Evolutionary conservation across 2,797 vertebrate species (phyloP).

Genomic region (Pagetopsis macropterus): DNA sequence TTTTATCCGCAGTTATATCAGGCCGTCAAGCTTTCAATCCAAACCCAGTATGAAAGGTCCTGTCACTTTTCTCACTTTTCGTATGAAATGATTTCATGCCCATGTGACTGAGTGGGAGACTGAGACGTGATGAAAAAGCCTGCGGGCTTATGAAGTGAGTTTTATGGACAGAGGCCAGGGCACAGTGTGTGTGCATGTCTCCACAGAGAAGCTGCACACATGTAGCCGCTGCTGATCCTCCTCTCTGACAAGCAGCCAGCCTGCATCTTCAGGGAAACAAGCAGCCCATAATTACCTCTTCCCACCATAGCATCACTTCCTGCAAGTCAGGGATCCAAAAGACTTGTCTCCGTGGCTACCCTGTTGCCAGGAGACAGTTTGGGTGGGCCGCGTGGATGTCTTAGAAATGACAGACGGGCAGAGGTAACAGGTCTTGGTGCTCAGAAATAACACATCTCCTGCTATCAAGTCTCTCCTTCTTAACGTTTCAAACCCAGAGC

Average conservation of each 20-base stretch:
- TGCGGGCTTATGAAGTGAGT: constrained; percentile 39
- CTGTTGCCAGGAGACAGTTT: constrained; percentile 79
- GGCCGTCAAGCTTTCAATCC: constrained; percentile 52
- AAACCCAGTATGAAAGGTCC: constrained; percentile 53
- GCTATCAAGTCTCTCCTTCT: neutral
- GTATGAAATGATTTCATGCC: constrained; percentile 52
- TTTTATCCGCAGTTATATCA: constrained; percentile 63
- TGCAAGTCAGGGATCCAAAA: constrained; percentile 57
- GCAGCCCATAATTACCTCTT: constrained; percentile 72
- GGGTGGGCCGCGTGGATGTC: constrained; percentile 56
- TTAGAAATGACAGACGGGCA: constrained; percentile 55
- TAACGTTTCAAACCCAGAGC: constrained; percentile 8
- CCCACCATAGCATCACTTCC: constrained; percentile 66
- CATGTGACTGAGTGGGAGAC: constrained; percentile 62
- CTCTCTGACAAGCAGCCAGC: constrained; percentile 52
- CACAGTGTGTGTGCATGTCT: constrained; percentile 34
- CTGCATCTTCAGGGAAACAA: constrained; percentile 60
- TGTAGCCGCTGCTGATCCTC: constrained; percentile 38
- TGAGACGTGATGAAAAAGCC: constrained; percentile 31
- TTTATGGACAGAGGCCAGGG: constrained; percentile 38
- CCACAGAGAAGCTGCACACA: constrained; percentile 32
- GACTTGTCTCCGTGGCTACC: constrained; percentile 76
- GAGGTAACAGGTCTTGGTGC: constrained; percentile 47
- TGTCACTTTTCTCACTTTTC: constrained; percentile 57
- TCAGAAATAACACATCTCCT: constrained; percentile 8